Conservation (phyloP, 2,888 invertebrate genomes). For the Scaptodrosophila latifasciaeformis region DNA sequence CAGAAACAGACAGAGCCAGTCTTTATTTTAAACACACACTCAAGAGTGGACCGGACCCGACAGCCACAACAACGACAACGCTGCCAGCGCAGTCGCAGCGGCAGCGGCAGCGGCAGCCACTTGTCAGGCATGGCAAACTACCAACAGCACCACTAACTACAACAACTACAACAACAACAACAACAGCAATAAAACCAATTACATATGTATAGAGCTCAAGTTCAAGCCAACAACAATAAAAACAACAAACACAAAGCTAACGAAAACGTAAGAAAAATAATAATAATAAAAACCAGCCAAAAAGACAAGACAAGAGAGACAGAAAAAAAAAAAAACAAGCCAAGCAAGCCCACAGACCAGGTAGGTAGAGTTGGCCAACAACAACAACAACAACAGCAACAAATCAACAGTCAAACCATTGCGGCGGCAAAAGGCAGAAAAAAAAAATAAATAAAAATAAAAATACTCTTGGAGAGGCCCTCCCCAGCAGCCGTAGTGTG, state of each 20-base stretch:
- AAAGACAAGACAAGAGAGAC: not conserved
- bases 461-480: too few species aligned
- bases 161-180: slow-evolving; percentile 28
- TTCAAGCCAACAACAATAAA: slow-evolving; percentile 55
- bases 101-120: slow-evolving; percentile 7
- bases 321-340: slow-evolving; percentile 1
- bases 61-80: slow-evolving; percentile 25
- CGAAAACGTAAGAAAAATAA: too few species aligned
- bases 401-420: not conserved
- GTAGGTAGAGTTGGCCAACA: slow-evolving; percentile 1
- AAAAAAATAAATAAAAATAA: slow-evolving; percentile 31
- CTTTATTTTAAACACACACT: slow-evolving; percentile 11
- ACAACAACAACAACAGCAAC: not conserved
- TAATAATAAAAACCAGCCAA: slow-evolving; percentile 9
- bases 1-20: slow-evolving; percentile 40
- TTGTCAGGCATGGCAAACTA: slow-evolving; percentile 23
- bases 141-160: too few species aligned
- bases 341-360: not conserved
- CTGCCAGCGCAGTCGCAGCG: slow-evolving; percentile 22
- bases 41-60: too few species aligned
- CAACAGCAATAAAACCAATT: slow-evolving; percentile 42
- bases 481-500: too few species aligned
- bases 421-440: slow-evolving; percentile 12
- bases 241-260: slow-evolving; percentile 31
- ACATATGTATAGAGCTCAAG: slow-evolving; percentile 66